Base-by-base conservation (phyloP, 2,888 invertebrate genomes). In the Galeopsomyia nigrocyanea region DNA sequence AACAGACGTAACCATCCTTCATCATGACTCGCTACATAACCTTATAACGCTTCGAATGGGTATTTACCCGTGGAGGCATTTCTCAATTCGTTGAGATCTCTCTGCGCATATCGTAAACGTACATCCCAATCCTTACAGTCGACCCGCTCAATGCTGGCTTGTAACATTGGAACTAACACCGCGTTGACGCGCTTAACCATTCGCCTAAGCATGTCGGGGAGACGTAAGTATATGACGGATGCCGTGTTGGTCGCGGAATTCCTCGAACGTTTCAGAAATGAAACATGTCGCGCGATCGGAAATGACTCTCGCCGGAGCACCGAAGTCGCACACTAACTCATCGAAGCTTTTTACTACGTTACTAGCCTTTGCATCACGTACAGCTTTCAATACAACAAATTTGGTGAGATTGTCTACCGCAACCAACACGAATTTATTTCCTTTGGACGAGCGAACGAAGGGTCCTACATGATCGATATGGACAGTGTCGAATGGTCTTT, bases 141-240 rank as follows among this genome's bases (percentile, higher is more conserved):
- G 0, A 3, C 9, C 5, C 61, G 46, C 2, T 51, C n/a, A 0
- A 51, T 31, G 9, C 31, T 31, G 26, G 51, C 51, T 9, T 63
- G 63, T 6, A 63, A n/a, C 16, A 63, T n/a, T 0, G 51, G 63
- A 0, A 63, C n/a, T 2, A 63, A 19, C 19, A 63, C 63, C 13
- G 51, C 63, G 21, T 63, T 51, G 26, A 51, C 16, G 3, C 63
- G 5, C 31, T 31, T 63, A 17, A 6, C 63, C 51, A 13, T 51
- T 63, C 3, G 17, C 31, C n/a, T 63, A 51, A 9, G 51, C 51
- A 31, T 63, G 63, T 2, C 9, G 63, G 10, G 63, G 51, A 9
- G 63, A 51, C 3, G 51, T 63, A 10, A 63, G n/a, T n/a, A 51
- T 51, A n/a, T 63, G 51, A 10, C 22, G 17, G 16, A 49, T 49